Evolutionary conservation across 2,797 vertebrate species (phyloP), one percentile per base, ranked within the genome.

Genomic region (Geotrypetes seraphini): DNA sequence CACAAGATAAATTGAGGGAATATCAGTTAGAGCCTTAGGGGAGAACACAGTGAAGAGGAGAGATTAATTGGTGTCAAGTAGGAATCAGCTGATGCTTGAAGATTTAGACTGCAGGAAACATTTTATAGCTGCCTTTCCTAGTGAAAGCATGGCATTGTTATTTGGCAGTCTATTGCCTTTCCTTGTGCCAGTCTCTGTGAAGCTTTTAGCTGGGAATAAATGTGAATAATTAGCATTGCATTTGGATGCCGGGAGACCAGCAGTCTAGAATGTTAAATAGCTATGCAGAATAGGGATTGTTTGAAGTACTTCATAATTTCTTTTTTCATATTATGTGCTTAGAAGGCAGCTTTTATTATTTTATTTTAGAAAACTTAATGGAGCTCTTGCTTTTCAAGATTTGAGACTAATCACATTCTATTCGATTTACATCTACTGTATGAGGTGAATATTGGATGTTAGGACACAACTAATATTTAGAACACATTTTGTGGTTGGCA

Each of bases 11-110:
- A 58, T 20, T 39, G 42, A 39, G 45, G 19, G 21, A 49, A 28
- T 48, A 58, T 23, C 18, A 38, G 19, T 31, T 29, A 50, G 39
- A 31, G 21, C 31, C 39, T 7, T 2, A 0, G 18, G 47, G 41
- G 39, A 50, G 22, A 60, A 54, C 36, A 47, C 50, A 2, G 16
- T 36, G 21, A 37, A 52, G 45, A 63, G 27, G 19, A 63, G 44
- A 77, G 70, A 83, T 84, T 87, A 87, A 85, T 78, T 85, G 75
- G 63, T 84, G 72, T 84, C 81, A 81, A 83, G 68, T 65, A 69
- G 67, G 48, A 69, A 70, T 72, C 78, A 84, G 71, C 75, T 78
- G 76, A 70, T 71, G 48, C 55, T 73, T 45, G 54, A 73, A 83
- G 66, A 63, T 75, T 77, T 70, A 75, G 67, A 42, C 57, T 75